Percentiles rank a stretch among this genome's conserved stretches.
Evolutionary conservation across 2,113 vertebrate species (phyloP).

Genomic region (Callopanchax toddi): DNA sequence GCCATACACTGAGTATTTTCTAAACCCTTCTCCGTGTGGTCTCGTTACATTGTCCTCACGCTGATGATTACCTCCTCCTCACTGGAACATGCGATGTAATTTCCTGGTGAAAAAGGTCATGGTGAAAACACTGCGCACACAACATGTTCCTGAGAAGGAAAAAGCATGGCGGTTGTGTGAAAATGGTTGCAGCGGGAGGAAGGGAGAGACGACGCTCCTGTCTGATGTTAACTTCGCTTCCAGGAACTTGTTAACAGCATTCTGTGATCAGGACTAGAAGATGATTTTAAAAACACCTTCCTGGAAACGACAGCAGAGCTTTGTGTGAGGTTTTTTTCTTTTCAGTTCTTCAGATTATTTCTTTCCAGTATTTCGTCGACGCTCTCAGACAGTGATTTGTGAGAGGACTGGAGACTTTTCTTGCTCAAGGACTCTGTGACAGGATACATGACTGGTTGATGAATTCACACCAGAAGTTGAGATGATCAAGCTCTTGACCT

Average conservation of each 20-base stretch:
- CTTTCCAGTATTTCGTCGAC: constrained; percentile 19
- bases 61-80: constrained; percentile 18
- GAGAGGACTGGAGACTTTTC: not conserved
- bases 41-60: constrained; percentile 6
- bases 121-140: constrained; percentile 12
- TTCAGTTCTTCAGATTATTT: not conserved
- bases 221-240: constrained; percentile 35
- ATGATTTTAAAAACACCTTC: not conserved
- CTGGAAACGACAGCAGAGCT: not conserved
- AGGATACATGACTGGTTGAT: constrained; percentile 44
- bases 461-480: constrained; percentile 47
- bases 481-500: constrained; percentile 65
- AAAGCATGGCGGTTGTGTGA: constrained; percentile 41
- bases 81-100: constrained; percentile 31
- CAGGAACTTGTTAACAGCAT: constrained; percentile 43
- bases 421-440: constrained; percentile 41
- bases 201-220: constrained; percentile 32
- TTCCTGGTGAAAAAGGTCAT: constrained; percentile 33
- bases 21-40: no score
- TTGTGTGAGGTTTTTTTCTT: constrained; percentile 12
- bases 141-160: constrained; percentile 38
- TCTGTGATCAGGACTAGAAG: constrained; percentile 8
- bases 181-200: constrained; percentile 44
- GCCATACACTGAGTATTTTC: not conserved
- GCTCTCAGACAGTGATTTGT: not conserved